Conservation (phyloP, 2,113 vertebrate genomes). For the Petromus typicus region DNA sequence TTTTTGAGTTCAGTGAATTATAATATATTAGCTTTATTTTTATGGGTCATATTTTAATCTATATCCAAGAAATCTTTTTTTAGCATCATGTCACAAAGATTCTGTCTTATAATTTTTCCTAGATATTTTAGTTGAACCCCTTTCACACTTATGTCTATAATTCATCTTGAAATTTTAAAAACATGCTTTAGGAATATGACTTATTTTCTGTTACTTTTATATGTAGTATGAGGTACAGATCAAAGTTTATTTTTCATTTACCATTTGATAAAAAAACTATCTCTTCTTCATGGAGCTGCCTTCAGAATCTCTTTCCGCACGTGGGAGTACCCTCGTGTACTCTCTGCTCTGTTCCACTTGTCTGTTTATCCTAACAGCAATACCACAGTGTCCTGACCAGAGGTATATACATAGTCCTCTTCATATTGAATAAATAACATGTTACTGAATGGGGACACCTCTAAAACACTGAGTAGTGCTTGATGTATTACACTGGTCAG, state of each 20-base stretch:
- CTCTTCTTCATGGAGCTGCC: neutral
- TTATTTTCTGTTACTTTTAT: neutral
- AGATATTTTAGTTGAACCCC: neutral
- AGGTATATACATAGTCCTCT: neutral
- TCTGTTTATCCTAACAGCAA: neutral
- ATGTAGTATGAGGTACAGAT: neutral
- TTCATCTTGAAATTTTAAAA: neutral
- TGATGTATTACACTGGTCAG: neutral
- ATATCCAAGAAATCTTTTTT: neutral
- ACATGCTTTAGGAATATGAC: neutral
- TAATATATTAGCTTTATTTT: neutral
- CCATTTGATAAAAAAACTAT: neutral
- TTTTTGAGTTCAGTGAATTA: neutral
- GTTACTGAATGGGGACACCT: neutral
- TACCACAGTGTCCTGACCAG: neutral
- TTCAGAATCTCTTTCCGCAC: neutral
- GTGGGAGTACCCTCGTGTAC: neutral
- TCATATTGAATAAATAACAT: neutral
- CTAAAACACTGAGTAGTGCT: neutral
- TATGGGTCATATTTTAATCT: neutral
- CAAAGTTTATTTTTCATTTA: neutral
- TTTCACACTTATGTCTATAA: neutral
- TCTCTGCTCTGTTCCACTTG: neutral
- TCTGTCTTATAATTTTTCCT: neutral
- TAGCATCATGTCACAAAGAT: neutral